Base-by-base conservation (phyloP, 2,113 vertebrate genomes). In the Tylochromis polylepis region DNA sequence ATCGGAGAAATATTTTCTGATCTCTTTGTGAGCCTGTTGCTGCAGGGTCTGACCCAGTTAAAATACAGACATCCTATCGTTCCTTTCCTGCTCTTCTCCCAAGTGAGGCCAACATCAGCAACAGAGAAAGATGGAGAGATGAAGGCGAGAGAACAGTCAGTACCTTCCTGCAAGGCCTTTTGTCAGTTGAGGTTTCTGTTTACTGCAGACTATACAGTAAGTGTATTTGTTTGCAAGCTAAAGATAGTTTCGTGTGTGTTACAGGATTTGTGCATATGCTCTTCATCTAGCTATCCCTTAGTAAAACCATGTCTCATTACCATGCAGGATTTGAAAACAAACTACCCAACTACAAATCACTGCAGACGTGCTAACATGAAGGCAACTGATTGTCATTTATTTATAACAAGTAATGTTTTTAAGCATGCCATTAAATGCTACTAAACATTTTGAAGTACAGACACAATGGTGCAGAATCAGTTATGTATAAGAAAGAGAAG, bases 41-140 rank as follows among this genome's bases (percentile, higher is more conserved):
- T 87, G 79, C 70, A 85, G 87, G 79, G 5, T 85, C 58, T 94
- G 92, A 91, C 93, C 91, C 60, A 93, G 58, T 91, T 94, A 88
- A 90, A 83, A 89, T 59, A 27, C 70, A 91, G 77, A 77, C 72
- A 12, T 49, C 18, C 29, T 4, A 82, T 70, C 70, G 7, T 34
- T 75, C 57, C 53, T 43, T 55, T 29, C 59, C 38, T 75, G 41
- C 12, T 85, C 82, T 31, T 70, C 20, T 82, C 83, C 58, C 86
- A 84, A 84, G 90, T 84, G 83, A 90, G 86, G 55, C 41, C 22
- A 55, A 34, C 59, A 67, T 75, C 72, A 75, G 34, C 6, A 41
- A 8, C 27, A 58, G 43, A 58, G 57, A 31, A 79, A 56, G 34
- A 81, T 24, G 22, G n/a, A 75, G 41, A 72, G 72, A 82, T 36